Evolutionary conservation across 2,888 invertebrate species (phyloP).

Genomic region (Alcis repandata): DNA sequence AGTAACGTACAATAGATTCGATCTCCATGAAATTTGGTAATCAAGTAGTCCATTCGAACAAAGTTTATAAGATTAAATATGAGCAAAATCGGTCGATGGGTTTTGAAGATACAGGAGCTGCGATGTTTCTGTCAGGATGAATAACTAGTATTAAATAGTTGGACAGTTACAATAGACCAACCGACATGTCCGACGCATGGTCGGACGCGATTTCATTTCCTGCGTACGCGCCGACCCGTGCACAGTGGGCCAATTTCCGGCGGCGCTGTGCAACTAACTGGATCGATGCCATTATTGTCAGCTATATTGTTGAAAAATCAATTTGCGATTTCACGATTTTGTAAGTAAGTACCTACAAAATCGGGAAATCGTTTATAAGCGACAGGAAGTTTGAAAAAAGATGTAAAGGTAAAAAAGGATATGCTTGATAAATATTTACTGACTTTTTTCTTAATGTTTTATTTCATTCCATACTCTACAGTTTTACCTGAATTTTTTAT

Average conservation of each 20-base stretch:
- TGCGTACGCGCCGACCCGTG: slow-evolving; percentile 80
- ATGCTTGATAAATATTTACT: too few relatives aligned
- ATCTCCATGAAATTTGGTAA: too few relatives aligned
- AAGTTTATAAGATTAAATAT: not conserved
- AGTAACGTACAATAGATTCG: too few relatives aligned
- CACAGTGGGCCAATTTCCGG: slow-evolving; percentile 74
- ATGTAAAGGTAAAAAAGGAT: too few relatives aligned
- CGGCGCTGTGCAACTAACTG: slow-evolving; percentile 58
- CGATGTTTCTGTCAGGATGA: too few relatives aligned
- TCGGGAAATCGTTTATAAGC: not conserved
- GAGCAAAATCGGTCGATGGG: not conserved
- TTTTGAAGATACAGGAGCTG: not conserved
- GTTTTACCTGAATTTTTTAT: too few relatives aligned
- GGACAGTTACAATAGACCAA: slow-evolving; percentile 70
- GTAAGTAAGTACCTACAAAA: too few relatives aligned
- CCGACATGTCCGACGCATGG: slow-evolving; percentile 75
- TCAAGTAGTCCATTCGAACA: too few relatives aligned
- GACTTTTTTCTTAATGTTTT: too few relatives aligned
- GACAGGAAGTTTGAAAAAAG: not conserved
- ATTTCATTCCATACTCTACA: too few relatives aligned
- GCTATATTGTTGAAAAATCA: slow-evolving; percentile 48
- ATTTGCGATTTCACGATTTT: slow-evolving; percentile 51
- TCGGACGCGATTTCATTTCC: slow-evolving; percentile 85
- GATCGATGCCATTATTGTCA: slow-evolving; percentile 58
- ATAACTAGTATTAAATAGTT: slow-evolving; percentile 3